These are phyloP conservation scores for Drosophila busckii DNA, from an alignment of 1,140 invertebrate genomes.

Conservation along the genomic window DNA sequence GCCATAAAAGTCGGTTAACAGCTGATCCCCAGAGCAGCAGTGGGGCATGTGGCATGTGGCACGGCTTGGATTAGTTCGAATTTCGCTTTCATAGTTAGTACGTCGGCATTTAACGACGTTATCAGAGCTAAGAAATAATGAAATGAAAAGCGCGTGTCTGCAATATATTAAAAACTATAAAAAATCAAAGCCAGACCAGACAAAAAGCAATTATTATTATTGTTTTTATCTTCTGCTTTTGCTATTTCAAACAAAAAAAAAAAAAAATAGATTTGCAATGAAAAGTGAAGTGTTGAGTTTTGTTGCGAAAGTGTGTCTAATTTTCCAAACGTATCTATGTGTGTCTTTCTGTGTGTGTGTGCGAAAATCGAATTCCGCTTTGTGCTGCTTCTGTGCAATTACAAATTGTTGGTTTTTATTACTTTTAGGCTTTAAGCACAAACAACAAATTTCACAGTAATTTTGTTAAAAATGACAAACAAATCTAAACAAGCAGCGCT, in stretches of 20 bases:
- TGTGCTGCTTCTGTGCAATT: not conserved
- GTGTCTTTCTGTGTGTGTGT: constrained; percentile 21
- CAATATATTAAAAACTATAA: constrained; percentile 55
- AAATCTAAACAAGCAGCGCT: too few relatives aligned
- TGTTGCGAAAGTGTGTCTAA: constrained; percentile 68
- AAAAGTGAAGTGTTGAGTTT: constrained; percentile 63
- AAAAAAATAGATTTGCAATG: constrained; percentile 53
- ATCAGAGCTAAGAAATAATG: constrained; percentile 52
- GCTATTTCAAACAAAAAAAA: constrained; percentile 27
- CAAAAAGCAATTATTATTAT: constrained; percentile 10
- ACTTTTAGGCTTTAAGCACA: too few relatives aligned
- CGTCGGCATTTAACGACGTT: constrained; percentile 59
- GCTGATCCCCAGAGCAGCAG: constrained; percentile 23
- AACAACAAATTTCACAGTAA: too few relatives aligned
- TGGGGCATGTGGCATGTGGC: constrained; percentile 1
- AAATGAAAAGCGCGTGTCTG: constrained; percentile 55
- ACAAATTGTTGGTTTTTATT: too few relatives aligned
- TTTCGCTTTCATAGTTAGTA: constrained; percentile 44
- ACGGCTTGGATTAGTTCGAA: constrained; percentile 23
- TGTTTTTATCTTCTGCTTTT: constrained; percentile 2
- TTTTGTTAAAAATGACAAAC: too few relatives aligned
- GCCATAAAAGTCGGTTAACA: constrained; percentile 61
- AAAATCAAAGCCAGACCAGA: too few relatives aligned
- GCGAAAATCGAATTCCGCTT: constrained; percentile 5
- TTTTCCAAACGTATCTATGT: constrained; percentile 23